phyloP scores from a whole-genome alignment of 2,797 vertebrate species.

The Hypotaenidia okinawae region DNA sequence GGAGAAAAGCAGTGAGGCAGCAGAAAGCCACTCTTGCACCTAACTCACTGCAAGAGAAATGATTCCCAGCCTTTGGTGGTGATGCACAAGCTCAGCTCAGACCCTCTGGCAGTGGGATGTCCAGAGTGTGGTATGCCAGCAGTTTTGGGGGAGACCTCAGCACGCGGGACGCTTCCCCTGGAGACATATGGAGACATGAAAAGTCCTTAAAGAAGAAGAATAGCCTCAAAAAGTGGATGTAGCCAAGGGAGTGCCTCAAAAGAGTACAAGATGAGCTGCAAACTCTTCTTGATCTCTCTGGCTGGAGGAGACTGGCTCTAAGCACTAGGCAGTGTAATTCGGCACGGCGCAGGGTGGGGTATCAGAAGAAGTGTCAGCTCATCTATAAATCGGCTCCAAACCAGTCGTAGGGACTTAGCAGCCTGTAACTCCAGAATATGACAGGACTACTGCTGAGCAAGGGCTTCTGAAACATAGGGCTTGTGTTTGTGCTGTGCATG shows the following conservation, averaged over 20 bases:
- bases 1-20: constrained; percentile 24
- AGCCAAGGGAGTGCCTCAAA: constrained; percentile 42
- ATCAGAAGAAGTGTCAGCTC: not conserved
- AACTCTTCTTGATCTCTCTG: constrained; percentile 28
- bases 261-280: constrained; percentile 38
- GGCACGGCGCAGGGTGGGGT: not conserved
- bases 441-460: not conserved
- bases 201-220: not conserved
- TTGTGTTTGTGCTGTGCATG: not conserved
- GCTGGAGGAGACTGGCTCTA: not conserved
- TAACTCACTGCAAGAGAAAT: not conserved
- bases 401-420: not conserved
- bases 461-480: not conserved
- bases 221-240: not conserved
- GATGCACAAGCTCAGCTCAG: not conserved
- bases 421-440: not conserved
- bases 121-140: not conserved
- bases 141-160: not conserved
- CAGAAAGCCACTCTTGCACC: constrained; percentile 16
- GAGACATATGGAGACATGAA: not conserved
- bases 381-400: not conserved
- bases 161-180: not conserved
- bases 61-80: not conserved
- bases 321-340: not conserved
- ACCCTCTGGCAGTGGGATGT: not conserved